These are phyloP conservation scores for Philereme vetulata DNA, from an alignment of 2,888 invertebrate species.

Conservation along the genomic window DNA sequence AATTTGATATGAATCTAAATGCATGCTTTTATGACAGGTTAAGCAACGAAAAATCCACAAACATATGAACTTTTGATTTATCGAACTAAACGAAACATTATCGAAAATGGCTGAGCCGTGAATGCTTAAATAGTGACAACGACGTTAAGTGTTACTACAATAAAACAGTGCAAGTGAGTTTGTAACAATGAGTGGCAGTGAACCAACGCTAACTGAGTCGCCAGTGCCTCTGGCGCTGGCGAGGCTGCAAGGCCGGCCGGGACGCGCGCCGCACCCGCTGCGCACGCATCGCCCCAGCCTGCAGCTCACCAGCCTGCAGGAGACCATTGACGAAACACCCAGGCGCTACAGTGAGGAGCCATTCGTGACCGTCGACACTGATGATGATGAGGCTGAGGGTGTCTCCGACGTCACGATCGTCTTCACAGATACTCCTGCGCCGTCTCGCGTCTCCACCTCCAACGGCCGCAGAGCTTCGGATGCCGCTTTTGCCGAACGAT, in stretches of 20 bases:
- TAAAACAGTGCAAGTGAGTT: conserved; percentile 51
- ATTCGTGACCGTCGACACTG: conserved; percentile 59
- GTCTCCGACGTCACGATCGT: conserved; percentile 60
- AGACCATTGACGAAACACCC: conserved; percentile 71
- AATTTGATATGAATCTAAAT: not conserved
- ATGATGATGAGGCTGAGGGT: conserved; percentile 75
- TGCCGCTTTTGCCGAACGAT: conserved; percentile 74
- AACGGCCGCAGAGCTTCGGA: conserved; percentile 78
- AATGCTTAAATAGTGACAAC: conserved; percentile 43
- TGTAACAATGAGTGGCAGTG: conserved; percentile 68
- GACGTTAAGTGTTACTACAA: conserved; percentile 51
- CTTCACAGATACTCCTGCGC: conserved; percentile 50
- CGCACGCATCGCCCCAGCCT: conserved; percentile 73
- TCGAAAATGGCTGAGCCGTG: conserved; percentile 67
- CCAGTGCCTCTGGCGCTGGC: conserved; percentile 78
- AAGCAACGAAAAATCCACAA: conserved; percentile 39
- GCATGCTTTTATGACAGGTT: not conserved
- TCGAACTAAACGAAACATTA: conserved; percentile 41
- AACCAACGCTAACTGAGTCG: conserved; percentile 76
- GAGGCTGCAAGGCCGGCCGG: conserved; percentile 65
- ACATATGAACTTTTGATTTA: conserved; percentile 44
- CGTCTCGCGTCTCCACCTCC: conserved; percentile 54
- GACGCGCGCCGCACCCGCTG: conserved; percentile 60
- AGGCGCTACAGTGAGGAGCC: conserved; percentile 73
- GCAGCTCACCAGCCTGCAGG: conserved; percentile 75